Evolutionary conservation across 1,140 invertebrate genomes (phyloP), one percentile per base, ranked within the genome.

Genomic region (Drosophila dunni): DNA sequence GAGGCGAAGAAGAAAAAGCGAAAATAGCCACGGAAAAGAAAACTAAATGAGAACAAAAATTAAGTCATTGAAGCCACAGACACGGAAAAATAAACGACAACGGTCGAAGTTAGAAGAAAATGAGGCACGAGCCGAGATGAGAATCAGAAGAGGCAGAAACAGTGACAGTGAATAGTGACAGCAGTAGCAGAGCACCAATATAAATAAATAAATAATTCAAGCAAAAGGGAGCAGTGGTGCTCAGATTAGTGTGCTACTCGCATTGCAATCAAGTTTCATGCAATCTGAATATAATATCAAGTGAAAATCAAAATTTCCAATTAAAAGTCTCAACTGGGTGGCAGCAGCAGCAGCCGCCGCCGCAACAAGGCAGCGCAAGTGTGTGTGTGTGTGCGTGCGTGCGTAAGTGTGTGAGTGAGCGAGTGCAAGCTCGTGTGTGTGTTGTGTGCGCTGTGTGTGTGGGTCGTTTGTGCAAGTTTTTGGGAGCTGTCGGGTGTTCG

Each of bases 301-400:
- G 81, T 86, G 85, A 84, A 88, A 88, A 88, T 90, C 70, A 54
- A 86, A 88, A 90, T 89, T 88, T 88, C 85, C 85, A 88, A 88
- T 80, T 88, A 84, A 75, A 88, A 79, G 66, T 64, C 75, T 78
- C 70, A 77, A 64, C 69, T 77, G 69, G 62, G 62, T 73, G 57
- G 56, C 58, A 74, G 57, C 57, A 71, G 68, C 58, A 53, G 65
- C 65, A 68, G 66, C 66, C 65, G 71, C 65, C 60, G 66, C 72
- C 72, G 72, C 66, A 70, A 69, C 66, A 67, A 75, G 65, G 66
- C 72, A 70, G 51, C 42, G 42, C 29, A 38, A 4, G 71, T 48
- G 64, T 62, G 67, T 50, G 51, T 57, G 71, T 67, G 68, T 50
- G 69, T 58, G 42, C 48, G 78, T 42, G 72, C 44, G 76, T 60